A percentile compares a stretch with the other conserved stretches of the same genome.
phyloP scores from a whole-genome alignment of 2,797 vertebrate genomes.

The Intellagama lesueurii region DNA sequence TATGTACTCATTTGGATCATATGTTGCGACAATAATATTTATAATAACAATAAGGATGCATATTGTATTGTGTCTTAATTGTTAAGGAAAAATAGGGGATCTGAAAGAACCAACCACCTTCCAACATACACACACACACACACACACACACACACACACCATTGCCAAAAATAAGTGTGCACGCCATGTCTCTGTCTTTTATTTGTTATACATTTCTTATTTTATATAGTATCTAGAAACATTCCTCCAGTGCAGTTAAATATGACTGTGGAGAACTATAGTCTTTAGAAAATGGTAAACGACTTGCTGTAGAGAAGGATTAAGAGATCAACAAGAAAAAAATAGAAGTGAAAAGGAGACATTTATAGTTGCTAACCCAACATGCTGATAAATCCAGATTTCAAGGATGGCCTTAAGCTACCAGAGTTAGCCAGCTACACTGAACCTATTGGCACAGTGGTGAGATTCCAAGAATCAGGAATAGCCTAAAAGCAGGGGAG shows the following conservation, averaged over 20 bases:
- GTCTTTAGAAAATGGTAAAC: constrained; percentile 48
- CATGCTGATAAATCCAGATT: constrained; percentile 9
- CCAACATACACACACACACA: too few species aligned
- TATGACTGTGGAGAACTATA: constrained; percentile 33
- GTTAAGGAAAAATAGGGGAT: too few species aligned
- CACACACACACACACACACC: background rate
- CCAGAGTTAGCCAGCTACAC: background rate
- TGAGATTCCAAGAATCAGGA: background rate
- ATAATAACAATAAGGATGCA: background rate
- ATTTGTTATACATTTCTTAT: background rate
- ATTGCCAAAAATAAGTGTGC: background rate
- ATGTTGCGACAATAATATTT: background rate
- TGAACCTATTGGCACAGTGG: background rate
- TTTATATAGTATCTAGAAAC: background rate
- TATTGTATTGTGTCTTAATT: background rate
- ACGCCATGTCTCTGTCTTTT: background rate
- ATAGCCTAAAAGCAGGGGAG: background rate
- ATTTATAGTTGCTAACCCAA: background rate
- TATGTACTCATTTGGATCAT: background rate
- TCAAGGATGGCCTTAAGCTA: background rate
- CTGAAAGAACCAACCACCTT: too few species aligned
- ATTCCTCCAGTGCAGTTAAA: constrained; percentile 20
- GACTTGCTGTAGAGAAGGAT: constrained; percentile 44
- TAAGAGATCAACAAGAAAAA: constrained; percentile 46
- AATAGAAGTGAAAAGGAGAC: background rate